phyloP scores from a whole-genome alignment of 2,888 invertebrate genomes.

The Tiliacea aurago region DNA sequence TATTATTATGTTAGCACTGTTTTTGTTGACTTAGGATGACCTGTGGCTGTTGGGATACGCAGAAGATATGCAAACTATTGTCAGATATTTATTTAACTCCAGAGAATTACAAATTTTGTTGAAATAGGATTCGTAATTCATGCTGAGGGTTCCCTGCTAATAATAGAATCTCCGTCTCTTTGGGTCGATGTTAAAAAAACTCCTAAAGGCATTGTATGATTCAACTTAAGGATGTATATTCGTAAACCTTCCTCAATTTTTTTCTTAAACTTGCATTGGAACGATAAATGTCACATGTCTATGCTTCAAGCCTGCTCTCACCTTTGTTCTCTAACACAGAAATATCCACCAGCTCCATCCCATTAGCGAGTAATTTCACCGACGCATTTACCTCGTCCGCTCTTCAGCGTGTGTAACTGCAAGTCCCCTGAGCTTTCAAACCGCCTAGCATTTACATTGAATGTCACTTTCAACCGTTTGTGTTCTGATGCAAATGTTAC shows the following conservation, averaged over 20 bases:
- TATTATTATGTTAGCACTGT: constrained; percentile 48
- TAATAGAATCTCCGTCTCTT: background rate
- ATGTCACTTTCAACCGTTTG: constrained; percentile 44
- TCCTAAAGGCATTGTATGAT: background rate
- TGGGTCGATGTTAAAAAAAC: background rate
- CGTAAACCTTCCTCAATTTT: background rate
- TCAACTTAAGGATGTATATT: no score
- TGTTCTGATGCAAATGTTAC: constrained; percentile 51
- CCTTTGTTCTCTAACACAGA: background rate
- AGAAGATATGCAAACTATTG: constrained; percentile 15
- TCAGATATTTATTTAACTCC: constrained; percentile 19
- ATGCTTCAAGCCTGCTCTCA: background rate
- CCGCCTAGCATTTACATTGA: constrained; percentile 54
- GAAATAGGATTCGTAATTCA: constrained; percentile 17
- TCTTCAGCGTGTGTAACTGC: constrained; percentile 23
- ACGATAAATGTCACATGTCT: background rate
- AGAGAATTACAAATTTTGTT: constrained; percentile 20
- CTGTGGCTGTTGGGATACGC: constrained; percentile 12
- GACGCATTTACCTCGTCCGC: constrained; percentile 10
- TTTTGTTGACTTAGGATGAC: constrained; percentile 53
- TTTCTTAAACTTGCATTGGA: no score
- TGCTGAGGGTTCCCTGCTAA: background rate
- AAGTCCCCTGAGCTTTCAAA: constrained; percentile 37
- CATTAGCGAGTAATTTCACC: constrained; percentile 20
- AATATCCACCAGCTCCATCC: background rate